Evolutionary conservation across 2,113 vertebrate genomes (phyloP), one percentile per base, ranked within the genome.

Genomic region (Mormyrus lacerda): DNA sequence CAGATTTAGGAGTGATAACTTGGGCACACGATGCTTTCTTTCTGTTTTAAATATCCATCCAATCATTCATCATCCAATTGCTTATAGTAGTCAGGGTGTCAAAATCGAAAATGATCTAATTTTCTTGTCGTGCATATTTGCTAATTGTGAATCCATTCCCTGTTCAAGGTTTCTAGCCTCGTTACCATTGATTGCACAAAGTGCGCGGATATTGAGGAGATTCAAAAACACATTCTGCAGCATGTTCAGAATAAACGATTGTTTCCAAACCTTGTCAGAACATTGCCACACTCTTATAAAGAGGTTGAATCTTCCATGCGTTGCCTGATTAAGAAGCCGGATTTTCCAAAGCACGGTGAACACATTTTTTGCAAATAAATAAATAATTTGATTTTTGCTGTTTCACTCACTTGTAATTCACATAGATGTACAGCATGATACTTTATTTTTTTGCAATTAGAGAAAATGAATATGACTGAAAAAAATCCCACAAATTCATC

Each of bases 251-350:
- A 94, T 0, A 92, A 94, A 88, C 89, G 93, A 31, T 92, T 92
- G 61, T 95, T 95, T 89, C 95, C 94, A 0, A 94, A 93, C 88
- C 90, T 92, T 0, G 9, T 94, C 51, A 89, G 93, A 87, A 94
- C 93, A 87, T 93, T 96, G 45, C 95, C 92, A 0, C 89, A 90
- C 0, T 0, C 92, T 84, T 95, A 94, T 89, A 91, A 92, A 82
- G 90, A 91, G 50, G 94, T 95, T 86, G 95, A 94, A 91, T 89
- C 90, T 13, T 91, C 92, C 82, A 93, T 95, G 0, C 21, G 91
- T 17, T 91, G 17, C 0, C 89, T 91, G 0, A 87, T 93, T 0
- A 55, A 86, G 87, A 85, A 91, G 0, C 88, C 93, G 82, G 92
- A 93, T 55, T 8, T 93, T 89, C 91, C 94, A 27, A 48, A 87